Evolutionary conservation across 2,797 vertebrate genomes (phyloP).

Genomic region (Ctenopoma kingsleyae): DNA sequence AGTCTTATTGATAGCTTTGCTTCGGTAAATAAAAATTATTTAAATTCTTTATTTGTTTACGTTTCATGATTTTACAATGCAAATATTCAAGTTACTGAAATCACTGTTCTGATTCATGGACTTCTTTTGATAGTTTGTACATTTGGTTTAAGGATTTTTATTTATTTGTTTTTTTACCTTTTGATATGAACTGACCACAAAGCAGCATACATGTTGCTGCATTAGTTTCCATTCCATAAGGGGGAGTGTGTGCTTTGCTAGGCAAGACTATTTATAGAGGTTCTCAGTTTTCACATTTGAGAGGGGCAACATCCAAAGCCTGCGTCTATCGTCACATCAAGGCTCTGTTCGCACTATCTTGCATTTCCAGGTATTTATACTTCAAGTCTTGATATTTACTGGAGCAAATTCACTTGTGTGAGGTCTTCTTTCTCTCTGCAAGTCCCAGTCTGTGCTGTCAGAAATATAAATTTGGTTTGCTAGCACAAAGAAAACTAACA

Average conservation of each 20-base stretch:
- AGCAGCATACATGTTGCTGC: constrained; percentile 12
- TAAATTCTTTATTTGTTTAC: constrained; percentile 30
- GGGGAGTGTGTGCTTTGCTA: constrained; percentile 37
- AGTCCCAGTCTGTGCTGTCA: neutral
- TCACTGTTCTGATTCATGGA: neutral
- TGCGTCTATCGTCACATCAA: neutral
- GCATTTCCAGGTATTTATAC: neutral
- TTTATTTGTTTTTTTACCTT: neutral
- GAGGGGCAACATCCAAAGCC: neutral
- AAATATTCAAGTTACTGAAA: neutral
- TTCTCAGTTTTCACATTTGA: constrained; percentile 61
- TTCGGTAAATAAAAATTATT: constrained; percentile 76
- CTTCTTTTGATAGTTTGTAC: neutral
- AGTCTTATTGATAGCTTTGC: constrained; percentile 65
- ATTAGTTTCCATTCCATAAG: constrained; percentile 59
- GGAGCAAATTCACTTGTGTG: constrained; percentile 9
- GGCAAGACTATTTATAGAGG: constrained; percentile 61
- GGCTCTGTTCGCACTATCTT: neutral
- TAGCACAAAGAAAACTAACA: constrained; percentile 46
- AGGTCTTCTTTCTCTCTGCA: neutral
- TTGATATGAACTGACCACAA: neutral
- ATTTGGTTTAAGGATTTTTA: neutral
- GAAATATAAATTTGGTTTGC: constrained; percentile 12
- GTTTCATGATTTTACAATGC: neutral
- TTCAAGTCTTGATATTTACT: neutral